phyloP scores from a whole-genome alignment of 2,113 vertebrate species.

The Manacus vitellinus region DNA sequence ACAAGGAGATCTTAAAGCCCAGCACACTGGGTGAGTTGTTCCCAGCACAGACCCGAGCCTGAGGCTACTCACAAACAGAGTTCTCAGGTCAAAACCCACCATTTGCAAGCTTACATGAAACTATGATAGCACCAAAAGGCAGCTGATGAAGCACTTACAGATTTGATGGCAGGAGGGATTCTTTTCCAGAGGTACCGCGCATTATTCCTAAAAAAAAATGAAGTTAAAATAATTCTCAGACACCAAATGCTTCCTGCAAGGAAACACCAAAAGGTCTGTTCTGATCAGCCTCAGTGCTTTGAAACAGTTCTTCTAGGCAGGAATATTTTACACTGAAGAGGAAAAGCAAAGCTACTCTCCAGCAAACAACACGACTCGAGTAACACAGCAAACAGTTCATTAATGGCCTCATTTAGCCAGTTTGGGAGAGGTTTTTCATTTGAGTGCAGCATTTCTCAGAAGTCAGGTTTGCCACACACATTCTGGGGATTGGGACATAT shows the following conservation, averaged over 20 bases:
- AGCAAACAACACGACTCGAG: background rate
- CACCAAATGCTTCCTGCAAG: background rate
- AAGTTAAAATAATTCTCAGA: background rate
- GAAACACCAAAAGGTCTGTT: background rate
- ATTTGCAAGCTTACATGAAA: background rate
- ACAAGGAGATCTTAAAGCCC: background rate
- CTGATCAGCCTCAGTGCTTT: background rate
- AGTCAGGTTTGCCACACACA: background rate
- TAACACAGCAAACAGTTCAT: background rate
- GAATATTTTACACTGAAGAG: background rate
- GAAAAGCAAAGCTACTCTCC: background rate
- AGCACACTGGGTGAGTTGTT: background rate
- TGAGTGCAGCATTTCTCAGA: too few species aligned
- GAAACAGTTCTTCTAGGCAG: background rate
- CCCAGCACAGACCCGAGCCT: background rate
- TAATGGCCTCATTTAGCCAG: too few species aligned
- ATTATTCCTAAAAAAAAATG: slow-evolving; percentile 84
- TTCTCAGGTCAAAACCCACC: too few species aligned
- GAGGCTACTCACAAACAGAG: background rate
- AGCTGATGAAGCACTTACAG: slow-evolving; percentile 76
- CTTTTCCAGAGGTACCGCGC: slow-evolving; percentile 95
- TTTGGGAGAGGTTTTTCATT: too few species aligned
- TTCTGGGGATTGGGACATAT: background rate
- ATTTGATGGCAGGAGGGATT: slow-evolving; percentile 88
- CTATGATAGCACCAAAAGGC: background rate